A percentile compares a stretch with the other conserved stretches of the same genome.
These are phyloP conservation scores for Morbakka virulenta DNA, from an alignment of 30 jellyfish, hydroid and myxozoan species.

Conservation along the genomic window DNA sequence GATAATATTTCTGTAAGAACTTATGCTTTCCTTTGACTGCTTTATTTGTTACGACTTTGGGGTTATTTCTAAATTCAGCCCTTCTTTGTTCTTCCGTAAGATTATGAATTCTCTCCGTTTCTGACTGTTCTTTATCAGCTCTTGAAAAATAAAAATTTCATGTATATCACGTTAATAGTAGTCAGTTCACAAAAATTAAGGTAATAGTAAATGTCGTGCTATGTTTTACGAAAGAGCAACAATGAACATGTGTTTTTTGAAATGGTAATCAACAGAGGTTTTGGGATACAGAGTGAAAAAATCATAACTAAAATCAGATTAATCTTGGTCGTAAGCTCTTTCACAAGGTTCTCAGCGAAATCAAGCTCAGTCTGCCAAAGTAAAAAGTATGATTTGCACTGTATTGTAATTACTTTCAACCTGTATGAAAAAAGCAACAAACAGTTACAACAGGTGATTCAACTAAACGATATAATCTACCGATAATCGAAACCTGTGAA, in stretches of 20 bases:
- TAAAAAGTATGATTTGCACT: too few species aligned
- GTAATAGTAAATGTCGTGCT: neutral
- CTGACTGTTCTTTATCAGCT: slow-evolving; percentile 74
- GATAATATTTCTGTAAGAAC: slow-evolving; percentile 96
- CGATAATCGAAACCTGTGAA: too few species aligned
- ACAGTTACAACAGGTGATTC: too few species aligned
- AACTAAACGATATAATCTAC: too few species aligned
- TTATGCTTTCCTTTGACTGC: slow-evolving; percentile 91
- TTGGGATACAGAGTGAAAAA: too few species aligned
- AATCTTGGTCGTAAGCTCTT: too few species aligned
- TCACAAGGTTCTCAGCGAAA: too few species aligned
- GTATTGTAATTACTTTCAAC: too few species aligned
- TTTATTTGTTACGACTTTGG: slow-evolving; percentile 86
- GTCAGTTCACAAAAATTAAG: neutral
- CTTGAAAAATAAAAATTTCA: slow-evolving; percentile 39
- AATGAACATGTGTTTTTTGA: neutral
- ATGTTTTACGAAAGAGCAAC: neutral
- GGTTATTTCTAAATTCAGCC: slow-evolving; percentile 68
- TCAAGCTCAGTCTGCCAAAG: too few species aligned
- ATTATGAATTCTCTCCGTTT: slow-evolving; percentile 69
- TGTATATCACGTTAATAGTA: neutral
- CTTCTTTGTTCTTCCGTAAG: slow-evolving; percentile 98
- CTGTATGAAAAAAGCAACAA: too few species aligned
- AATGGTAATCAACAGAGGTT: neutral
- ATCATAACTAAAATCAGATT: too few species aligned